Percentiles rank a stretch among this genome's conserved stretches.
These are phyloP conservation scores for Tetragonisca angustula DNA, from an alignment of 2,888 invertebrate species.

Conservation along the genomic window DNA sequence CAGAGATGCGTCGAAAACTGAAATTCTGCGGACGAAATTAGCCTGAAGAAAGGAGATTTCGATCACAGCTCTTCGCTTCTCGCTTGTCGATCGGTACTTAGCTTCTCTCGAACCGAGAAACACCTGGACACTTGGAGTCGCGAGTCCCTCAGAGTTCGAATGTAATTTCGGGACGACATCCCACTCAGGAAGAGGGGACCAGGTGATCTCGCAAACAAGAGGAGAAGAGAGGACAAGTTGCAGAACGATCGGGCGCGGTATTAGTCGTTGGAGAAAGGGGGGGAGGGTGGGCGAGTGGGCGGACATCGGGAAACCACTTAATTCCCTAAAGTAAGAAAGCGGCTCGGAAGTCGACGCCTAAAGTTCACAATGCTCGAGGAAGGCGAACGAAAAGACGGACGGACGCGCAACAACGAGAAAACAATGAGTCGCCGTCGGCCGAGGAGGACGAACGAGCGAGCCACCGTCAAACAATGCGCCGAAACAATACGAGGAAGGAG, in stretches of 20 bases:
- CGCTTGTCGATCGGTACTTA: too few relatives aligned
- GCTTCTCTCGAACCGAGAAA: too few relatives aligned
- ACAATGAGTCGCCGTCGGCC: constrained; percentile 76
- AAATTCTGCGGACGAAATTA: too few relatives aligned
- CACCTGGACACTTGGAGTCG: background rate
- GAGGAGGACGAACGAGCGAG: constrained; percentile 74
- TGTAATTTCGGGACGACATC: too few relatives aligned
- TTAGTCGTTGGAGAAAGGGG: too few relatives aligned
- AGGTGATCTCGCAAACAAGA: background rate
- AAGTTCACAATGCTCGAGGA: constrained; percentile 59
- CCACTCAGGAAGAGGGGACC: too few relatives aligned
- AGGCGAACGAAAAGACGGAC: constrained; percentile 65
- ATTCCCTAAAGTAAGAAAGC: constrained; percentile 55
- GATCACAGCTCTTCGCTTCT: background rate
- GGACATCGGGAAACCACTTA: constrained; percentile 50
- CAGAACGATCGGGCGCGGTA: constrained; percentile 21
- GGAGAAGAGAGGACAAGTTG: background rate
- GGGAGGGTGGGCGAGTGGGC: background rate
- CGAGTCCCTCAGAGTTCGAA: background rate
- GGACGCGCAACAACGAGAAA: constrained; percentile 73
- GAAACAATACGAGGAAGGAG: constrained; percentile 80
- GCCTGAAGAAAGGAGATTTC: too few relatives aligned
- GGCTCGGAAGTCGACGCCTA: constrained; percentile 55
- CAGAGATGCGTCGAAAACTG: too few relatives aligned
- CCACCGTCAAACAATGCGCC: constrained; percentile 78